Percentiles rank a stretch among this genome's conserved stretches.
Evolutionary conservation across 2,888 invertebrate species (phyloP).

Genomic region (Stenodema calcarata): DNA sequence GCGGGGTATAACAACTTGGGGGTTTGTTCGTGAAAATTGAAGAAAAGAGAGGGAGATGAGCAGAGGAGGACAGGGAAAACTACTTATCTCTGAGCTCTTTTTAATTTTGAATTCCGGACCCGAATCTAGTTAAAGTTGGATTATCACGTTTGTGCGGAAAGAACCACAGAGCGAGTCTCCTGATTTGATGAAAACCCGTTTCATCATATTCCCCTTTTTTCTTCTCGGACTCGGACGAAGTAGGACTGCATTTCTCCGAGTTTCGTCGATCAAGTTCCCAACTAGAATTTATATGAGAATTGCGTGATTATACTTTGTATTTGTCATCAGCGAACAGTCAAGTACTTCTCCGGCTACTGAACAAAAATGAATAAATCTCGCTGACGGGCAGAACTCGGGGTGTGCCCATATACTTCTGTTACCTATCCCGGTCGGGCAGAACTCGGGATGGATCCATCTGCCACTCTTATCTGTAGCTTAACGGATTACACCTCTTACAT

Average conservation of each 20-base stretch:
- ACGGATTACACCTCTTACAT: too few species aligned
- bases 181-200: not conserved
- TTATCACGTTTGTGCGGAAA: not conserved
- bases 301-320: too few species aligned
- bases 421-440: too few species aligned
- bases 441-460: too few species aligned
- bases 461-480: too few species aligned
- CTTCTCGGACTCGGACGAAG: not conserved
- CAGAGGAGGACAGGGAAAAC: not conserved
- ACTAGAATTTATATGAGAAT: too few species aligned
- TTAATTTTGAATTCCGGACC: not conserved
- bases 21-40: not conserved
- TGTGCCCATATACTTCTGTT: too few species aligned
- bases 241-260: not conserved
- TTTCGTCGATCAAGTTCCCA: not conserved
- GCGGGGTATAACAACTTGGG: not conserved
- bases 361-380: too few species aligned
- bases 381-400: too few species aligned
- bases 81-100: not conserved
- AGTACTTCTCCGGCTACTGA: too few species aligned
- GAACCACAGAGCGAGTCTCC: not conserved
- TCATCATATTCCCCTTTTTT: not conserved
- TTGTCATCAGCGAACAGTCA: too few species aligned
- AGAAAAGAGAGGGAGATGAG: not conserved
- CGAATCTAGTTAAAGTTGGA: not conserved